Percentiles rank a stretch among this genome's conserved stretches.
phyloP scores from a whole-genome alignment of 2,888 invertebrate species.

The Parelbella ahira region DNA sequence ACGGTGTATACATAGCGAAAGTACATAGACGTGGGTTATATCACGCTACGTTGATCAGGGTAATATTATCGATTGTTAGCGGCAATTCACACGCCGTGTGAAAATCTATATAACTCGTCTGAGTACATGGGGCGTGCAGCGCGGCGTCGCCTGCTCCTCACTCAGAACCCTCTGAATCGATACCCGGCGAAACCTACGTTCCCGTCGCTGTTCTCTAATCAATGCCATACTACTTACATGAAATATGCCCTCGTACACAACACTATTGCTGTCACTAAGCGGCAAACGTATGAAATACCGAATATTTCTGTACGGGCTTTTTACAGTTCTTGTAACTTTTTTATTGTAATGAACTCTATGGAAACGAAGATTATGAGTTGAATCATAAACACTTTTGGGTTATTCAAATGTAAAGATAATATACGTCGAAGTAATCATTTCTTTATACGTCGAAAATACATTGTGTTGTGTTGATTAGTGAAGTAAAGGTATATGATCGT shows the following conservation, averaged over 20 bases:
- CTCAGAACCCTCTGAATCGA: conserved; percentile 36
- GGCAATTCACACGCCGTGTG: conserved; percentile 24
- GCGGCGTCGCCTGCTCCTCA: conserved; percentile 30
- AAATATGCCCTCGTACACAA: conserved; percentile 19
- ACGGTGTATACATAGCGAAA: conserved; percentile 16
- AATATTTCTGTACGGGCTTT: neutral
- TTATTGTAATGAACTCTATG: too few relatives aligned
- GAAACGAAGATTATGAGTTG: too few relatives aligned
- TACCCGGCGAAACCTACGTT: conserved; percentile 32
- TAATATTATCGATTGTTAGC: conserved; percentile 26
- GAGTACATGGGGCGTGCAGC: conserved; percentile 27
- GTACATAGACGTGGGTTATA: conserved; percentile 18
- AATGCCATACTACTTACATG: conserved; percentile 28
- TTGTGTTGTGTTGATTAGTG: too few relatives aligned
- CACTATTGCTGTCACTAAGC: conserved; percentile 19
- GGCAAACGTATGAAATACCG: conserved; percentile 2
- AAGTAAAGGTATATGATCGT: too few relatives aligned
- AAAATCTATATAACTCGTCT: conserved; percentile 27
- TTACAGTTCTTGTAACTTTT: neutral
- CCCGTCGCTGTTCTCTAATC: conserved; percentile 36
- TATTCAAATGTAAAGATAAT: too few relatives aligned
- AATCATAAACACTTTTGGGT: too few relatives aligned
- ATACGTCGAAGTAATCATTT: too few relatives aligned
- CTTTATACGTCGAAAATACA: too few relatives aligned
- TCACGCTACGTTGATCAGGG: conserved; percentile 26